Evolutionary conservation across 2,113 vertebrate species (phyloP), one percentile per base, ranked within the genome.

Genomic region (Brachyhypopomus occidentalis): DNA sequence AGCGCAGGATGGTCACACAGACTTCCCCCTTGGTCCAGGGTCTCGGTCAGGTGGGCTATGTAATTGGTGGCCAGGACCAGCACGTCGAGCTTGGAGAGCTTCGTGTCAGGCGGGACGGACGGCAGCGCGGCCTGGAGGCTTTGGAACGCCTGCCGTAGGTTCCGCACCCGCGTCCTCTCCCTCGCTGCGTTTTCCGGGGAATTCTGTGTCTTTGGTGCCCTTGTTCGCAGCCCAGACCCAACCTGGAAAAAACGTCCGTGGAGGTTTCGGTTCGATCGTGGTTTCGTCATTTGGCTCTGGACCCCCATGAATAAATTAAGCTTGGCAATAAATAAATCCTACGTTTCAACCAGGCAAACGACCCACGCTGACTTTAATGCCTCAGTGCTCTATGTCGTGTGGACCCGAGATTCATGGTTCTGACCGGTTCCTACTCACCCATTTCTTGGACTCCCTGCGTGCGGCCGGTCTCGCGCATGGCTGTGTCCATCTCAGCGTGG

Each of bases 51-150:
- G 88, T 95, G 93, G 78, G 95, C 93, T 1, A 96, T 97, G 89
- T 96, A 96, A 90, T 94, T 94, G 12, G 94, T 93, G 12, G 96
- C 96, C 91, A 97, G 91, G 62, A 96, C 84, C 52, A 97, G 91
- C 63, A 97, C 90, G 0, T 96, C 95, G 86, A 96, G 82, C 82
- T 95, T 96, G 63, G 95, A 96, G 70, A 96, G 94, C 79, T 96
- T 96, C 81, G 96, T 97, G 91, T 95, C 90, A 0, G 93, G 94
- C 0, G 95, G 95, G 30, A 97, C 95, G 0, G 95, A 89, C 0
- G 95, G 96, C 83, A 97, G 89, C 1, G 94, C 90, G 0, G 94
- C 94, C 92, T 97, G 96, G 82, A 97, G 90, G 14, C 93, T 93
- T 89, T 93, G 90, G 88, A 97, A 96, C 36, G 95, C 96, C 88